phyloP scores from a whole-genome alignment of 2,797 vertebrate species.

The Mus spretus region DNA sequence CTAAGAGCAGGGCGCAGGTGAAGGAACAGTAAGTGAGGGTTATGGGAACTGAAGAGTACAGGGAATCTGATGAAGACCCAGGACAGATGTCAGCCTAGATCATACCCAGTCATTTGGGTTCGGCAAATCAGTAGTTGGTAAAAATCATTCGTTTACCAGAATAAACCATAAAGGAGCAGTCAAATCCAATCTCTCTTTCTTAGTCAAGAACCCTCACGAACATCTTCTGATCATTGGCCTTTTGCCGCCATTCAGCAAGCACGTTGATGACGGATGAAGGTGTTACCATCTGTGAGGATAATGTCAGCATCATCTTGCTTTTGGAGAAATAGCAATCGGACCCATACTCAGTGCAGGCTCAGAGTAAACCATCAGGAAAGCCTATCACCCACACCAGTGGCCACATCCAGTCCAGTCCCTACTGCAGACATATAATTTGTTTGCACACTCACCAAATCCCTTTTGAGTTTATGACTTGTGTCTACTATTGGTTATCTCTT shows the following conservation, averaged over 20 bases:
- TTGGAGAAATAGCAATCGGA: slow-evolving; percentile 37
- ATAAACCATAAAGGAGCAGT: neutral
- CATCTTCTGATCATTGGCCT: neutral
- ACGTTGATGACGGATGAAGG: neutral
- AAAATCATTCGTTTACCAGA: neutral
- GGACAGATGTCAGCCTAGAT: neutral
- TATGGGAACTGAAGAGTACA: neutral
- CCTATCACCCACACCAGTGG: slow-evolving; percentile 26
- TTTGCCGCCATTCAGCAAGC: neutral
- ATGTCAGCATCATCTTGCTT: slow-evolving; percentile 15
- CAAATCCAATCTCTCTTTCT: neutral
- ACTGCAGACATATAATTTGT: neutral
- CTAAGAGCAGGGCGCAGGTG: neutral
- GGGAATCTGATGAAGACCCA: neutral
- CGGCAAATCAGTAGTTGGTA: neutral
- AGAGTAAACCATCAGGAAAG: neutral
- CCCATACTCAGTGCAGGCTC: neutral
- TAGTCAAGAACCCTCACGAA: neutral
- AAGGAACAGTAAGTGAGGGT: neutral
- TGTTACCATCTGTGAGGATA: neutral
- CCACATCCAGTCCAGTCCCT: neutral
- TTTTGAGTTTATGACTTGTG: neutral
- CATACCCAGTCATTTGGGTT: neutral
- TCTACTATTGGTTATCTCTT: neutral
- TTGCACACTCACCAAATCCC: slow-evolving; percentile 11